Percentiles rank a stretch among this genome's conserved stretches.
phyloP scores from a whole-genome alignment of 2,888 invertebrate genomes.

The Leuctra nigra region DNA sequence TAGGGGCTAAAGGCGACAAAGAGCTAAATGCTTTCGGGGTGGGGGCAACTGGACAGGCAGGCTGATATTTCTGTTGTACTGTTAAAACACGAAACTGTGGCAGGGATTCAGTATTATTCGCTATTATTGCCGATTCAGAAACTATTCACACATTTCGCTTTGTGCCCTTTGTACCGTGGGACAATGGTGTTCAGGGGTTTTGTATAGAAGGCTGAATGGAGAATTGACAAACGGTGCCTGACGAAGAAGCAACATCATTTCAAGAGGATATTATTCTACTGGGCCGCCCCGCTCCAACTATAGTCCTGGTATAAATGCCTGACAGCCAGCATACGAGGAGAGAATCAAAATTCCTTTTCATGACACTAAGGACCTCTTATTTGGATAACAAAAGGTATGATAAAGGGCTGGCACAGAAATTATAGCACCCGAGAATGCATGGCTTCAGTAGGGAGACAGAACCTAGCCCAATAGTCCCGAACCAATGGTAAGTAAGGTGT shows the following conservation, averaged over 20 bases:
- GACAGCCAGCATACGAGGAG: conserved; percentile 23
- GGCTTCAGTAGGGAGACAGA: no score
- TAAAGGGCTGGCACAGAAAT: conserved; percentile 13
- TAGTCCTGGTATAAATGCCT: conserved; percentile 20
- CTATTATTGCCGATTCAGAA: conserved; percentile 29
- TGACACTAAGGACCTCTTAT: conserved; percentile 24
- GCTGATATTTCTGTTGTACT: conserved; percentile 26
- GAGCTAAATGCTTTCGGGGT: conserved; percentile 11
- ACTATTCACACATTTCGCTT: conserved; percentile 29
- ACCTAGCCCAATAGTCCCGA: no score
- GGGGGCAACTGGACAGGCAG: background rate
- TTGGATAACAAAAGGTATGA: conserved; percentile 21
- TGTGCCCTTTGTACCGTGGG: conserved; percentile 24
- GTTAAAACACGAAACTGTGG: conserved; percentile 27
- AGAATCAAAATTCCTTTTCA: conserved; percentile 20
- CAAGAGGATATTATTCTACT: conserved; percentile 24
- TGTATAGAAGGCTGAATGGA: conserved; percentile 25
- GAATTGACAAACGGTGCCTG: conserved; percentile 26
- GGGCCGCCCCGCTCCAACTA: conserved; percentile 9
- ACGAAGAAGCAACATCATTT: conserved; percentile 27
- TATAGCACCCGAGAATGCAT: conserved; percentile 6
- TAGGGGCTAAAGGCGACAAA: conserved; percentile 26
- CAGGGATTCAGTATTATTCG: conserved; percentile 27
- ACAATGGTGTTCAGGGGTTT: conserved; percentile 25
- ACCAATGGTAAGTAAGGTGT: background rate